Base-by-base conservation (phyloP, 92 coral and sea anemone species). In the Umimayanthus kanabou region DNA sequence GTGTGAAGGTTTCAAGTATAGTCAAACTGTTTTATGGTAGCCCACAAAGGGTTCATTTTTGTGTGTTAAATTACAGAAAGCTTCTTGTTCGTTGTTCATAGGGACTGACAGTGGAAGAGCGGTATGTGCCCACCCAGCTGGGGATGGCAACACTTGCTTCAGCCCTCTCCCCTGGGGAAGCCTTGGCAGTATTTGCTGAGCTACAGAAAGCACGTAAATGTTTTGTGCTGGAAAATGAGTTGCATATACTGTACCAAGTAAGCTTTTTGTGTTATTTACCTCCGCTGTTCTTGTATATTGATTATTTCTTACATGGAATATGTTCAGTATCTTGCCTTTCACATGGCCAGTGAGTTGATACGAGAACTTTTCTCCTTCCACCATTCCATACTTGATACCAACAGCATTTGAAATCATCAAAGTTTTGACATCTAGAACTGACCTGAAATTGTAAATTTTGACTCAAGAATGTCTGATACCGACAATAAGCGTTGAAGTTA, bases 111-210 rank as follows among this genome's bases (percentile, higher is more conserved):
- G 45, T 37, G 33, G 82, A 89, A 15, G 94, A 92, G 82, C 88
- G 89, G 61, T 97, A 93, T 85, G 98, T 97, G 3, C 95, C 99
- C 61, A 93, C 98, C 33, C 99, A 97, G 65, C 94, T 97, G 9
- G 99, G 99, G n/a, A 85, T 93, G 83, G 99, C 99, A 20, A 97
- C 99, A 3, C 95, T 97, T 58, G 93, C 98, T 37, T 97, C 99
- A 2, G 95, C 99, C 64, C 94, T 97, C 49, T 97, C 98, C 25
- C 99, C 99, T 30, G 96, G 88, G 83, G 99, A 97, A 87, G 99
- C 99, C 6, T 90, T 97, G 50, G 93, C 88, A 77, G 99, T 97
- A 53, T 97, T 97, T 82, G 96, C 97, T 79, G 99, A 97, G 88
- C 95, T 97, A 0, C 97, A 96, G 61, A 92, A 94, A 82, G 99